Evolutionary conservation across 2,113 vertebrate genomes (phyloP), one percentile per base, ranked within the genome.

Genomic region (Vidua chalybeata): DNA sequence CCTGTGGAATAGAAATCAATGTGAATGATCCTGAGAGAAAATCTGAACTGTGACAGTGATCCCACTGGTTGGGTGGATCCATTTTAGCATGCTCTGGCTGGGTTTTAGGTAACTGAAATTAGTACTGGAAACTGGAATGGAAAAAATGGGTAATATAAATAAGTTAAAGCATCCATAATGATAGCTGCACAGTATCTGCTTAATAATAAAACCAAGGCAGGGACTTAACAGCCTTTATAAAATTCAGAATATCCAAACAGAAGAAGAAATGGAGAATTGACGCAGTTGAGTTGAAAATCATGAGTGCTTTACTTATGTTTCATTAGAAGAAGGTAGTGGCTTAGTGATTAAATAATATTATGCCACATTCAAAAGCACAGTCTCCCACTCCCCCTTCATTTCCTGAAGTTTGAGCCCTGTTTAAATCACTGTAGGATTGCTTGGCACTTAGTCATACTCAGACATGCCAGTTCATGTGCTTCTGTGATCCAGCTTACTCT

Each of bases 141-240:
- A 96, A 94, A 96, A 87, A 95, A 84, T 27, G 26, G n/a, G 46
- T 94, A 93, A 91, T 86, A 85, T 63, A 96, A 96, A 83, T 93
- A 95, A 76, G 37, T 85, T 73, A 91, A 96, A 96, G 59, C 82
- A 80, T 94, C 67, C 63, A 71, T 91, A 93, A 75, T 93, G 54
- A 48, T 51, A 90, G 87, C 93, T 93, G 41, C 7, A 39, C 15
- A n/a, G 48, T 90, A 81, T 93, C 78, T 88, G 51, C 67, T 90
- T 90, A 91, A 55, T 73, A 87, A 85, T 91, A 93, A 95, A 87
- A 51, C 35, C 11, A 58, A 64, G 82, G 41, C 58, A 81, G 51
- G 21, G 76, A 72, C 13, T 83, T 87, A 67, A 74, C 24, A 84
- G 54, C 33, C 16, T 56, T 63, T 48, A 64, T 26, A 80, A 90